Evolutionary conservation across 2,888 invertebrate species (phyloP), one percentile per base, ranked within the genome.

Genomic region (Heliconius sara): DNA sequence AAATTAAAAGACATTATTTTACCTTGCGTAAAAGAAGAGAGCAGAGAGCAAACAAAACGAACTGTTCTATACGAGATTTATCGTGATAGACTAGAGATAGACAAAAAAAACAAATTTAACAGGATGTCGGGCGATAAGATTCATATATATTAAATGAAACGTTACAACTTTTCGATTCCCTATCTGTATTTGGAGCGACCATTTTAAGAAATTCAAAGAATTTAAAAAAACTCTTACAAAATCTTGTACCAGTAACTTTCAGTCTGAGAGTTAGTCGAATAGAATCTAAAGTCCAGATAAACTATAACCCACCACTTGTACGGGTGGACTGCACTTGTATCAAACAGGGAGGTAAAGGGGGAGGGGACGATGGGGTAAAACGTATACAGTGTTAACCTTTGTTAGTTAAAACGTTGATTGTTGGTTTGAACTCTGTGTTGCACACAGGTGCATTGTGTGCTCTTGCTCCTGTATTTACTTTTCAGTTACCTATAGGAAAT

Each of bases 381-480:
- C 13, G 73, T 57, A 34, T 34, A 60, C 57, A n/a, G 16, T 22
- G 63, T 76, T 80, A 67, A 67, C 39, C 80, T 80, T 76, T 78
- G 78, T 76, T 66, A 66, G 65, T 75, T 75, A 66, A 39, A 78
- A 52, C 75, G 65, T 75, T 65, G 67, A 67, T 75, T 72, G 80
- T 76, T 76, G 78, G 71, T 57, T 78, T 39, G 22, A 65, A 43
- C n/a, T 75, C 34, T 57, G 30, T 57, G n/a, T 9, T 73, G n/a
- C 34, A 30, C 52, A 30, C 12, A 72, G 52, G 52, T 22, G 57
- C 52, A 52, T 57, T n/a, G 30, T 57, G 22, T 34, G 39, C 12
- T 30, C 27, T 72, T 57, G 30, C n/a, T 13, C 16, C 30, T 73
- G 2, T 30, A 73, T 73, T 34, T 73, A n/a, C 1, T 57, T 52